Percentiles rank a stretch among this genome's conserved stretches.
Evolutionary conservation across 2,888 invertebrate genomes (phyloP).

Genomic region (Iselma pallidipennis): DNA sequence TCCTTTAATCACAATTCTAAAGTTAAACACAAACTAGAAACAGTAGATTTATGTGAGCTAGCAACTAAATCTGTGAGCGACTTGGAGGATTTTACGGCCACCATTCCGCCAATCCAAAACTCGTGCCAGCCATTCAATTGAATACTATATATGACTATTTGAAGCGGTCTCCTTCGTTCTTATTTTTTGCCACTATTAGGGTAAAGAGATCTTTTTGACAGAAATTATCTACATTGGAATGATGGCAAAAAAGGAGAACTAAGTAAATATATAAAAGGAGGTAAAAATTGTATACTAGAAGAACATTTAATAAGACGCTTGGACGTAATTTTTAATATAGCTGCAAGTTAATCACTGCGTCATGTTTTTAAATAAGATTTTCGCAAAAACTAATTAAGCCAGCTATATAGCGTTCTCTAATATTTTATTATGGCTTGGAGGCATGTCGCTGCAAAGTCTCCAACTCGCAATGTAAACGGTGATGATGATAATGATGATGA

Average conservation of each 20-base stretch:
- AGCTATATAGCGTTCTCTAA: constrained; percentile 11
- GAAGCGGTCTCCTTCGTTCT: too few species aligned
- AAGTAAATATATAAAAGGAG: neutral
- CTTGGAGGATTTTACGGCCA: constrained; percentile 33
- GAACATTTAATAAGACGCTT: neutral
- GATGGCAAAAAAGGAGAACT: neutral
- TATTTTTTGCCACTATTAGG: too few species aligned
- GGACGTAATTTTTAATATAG: constrained; percentile 31
- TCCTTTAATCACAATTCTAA: constrained; percentile 36
- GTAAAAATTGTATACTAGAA: too few species aligned
- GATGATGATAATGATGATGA: neutral
- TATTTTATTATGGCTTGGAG: constrained; percentile 18
- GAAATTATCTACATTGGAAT: too few species aligned
- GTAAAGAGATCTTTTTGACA: too few species aligned
- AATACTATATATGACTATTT: constrained; percentile 3
- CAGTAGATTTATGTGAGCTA: constrained; percentile 37
- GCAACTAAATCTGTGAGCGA: constrained; percentile 33
- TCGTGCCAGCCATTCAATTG: neutral
- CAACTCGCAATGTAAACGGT: neutral
- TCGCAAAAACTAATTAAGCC: constrained; percentile 26
- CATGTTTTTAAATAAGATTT: constrained; percentile 27
- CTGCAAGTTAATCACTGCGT: constrained; percentile 26
- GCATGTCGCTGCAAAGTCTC: neutral
- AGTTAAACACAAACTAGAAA: constrained; percentile 41
- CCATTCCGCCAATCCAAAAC: constrained; percentile 3